Evolutionary conservation across 2,888 invertebrate genomes (phyloP).

Genomic region (Cristatella mucedo): DNA sequence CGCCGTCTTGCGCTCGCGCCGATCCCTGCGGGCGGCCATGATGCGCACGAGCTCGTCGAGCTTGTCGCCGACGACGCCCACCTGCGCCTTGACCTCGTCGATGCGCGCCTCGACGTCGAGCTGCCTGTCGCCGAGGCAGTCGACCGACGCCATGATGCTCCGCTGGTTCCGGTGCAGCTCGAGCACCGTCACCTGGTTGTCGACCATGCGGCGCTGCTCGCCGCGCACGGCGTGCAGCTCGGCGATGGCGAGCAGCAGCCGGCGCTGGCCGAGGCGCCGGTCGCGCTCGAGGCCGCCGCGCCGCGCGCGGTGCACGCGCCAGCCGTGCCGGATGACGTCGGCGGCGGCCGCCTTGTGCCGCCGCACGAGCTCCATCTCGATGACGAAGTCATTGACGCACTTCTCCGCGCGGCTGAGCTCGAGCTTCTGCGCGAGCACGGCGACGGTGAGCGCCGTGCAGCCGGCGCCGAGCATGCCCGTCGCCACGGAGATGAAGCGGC

Average conservation of each 20-base stretch:
- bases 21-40: conserved; percentile 3
- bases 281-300: no score
- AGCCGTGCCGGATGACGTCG: conserved; percentile 11
- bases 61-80: conserved; percentile 6
- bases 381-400: conserved; percentile 36
- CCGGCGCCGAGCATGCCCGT: conserved; percentile 36
- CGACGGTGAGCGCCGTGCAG: conserved; percentile 34
- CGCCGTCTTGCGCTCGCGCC: no score
- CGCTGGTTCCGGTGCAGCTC: conserved; percentile 15
- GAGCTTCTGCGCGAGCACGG: conserved; percentile 31
- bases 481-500: conserved; percentile 31
- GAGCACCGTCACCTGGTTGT: conserved; percentile 24
- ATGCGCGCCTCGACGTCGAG: no score
- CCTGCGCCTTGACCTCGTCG: conserved; percentile 3
- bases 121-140: no score
- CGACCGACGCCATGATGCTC: not conserved
- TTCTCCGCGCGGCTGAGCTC: conserved; percentile 34
- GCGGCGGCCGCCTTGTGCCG: conserved; percentile 17
- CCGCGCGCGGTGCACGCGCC: no score
- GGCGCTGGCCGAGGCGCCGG: conserved; percentile 23
- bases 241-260: conserved; percentile 31
- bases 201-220: conserved; percentile 25
- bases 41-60: conserved; percentile 10
- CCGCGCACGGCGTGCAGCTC: conserved; percentile 32
- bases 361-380: conserved; percentile 33